A percentile compares a stretch with the other conserved stretches of the same genome.
These are phyloP conservation scores for Dyspetes luteomarginatus DNA, from an alignment of 2,888 invertebrate genomes.

Conservation along the genomic window DNA sequence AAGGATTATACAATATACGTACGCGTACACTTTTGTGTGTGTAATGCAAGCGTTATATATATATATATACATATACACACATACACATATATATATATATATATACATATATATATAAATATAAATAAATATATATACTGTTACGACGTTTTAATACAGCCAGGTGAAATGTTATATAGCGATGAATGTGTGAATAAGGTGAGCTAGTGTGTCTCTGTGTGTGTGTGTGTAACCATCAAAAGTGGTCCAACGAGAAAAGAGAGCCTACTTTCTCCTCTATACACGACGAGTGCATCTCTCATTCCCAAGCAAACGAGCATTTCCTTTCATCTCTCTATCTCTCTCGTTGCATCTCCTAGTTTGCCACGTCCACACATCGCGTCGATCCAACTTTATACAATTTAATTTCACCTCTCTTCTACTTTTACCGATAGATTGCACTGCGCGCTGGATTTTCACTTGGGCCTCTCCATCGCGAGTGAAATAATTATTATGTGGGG, in stretches of 20 bases:
- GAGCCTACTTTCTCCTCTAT: constrained; percentile 71
- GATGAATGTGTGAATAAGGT: constrained; percentile 22
- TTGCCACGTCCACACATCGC: constrained; percentile 44
- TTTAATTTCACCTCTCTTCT: constrained; percentile 69
- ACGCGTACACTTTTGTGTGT: too few relatives aligned
- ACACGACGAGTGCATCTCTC: constrained; percentile 57
- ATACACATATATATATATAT: too few relatives aligned
- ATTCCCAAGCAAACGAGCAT: constrained; percentile 27
- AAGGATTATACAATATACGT: constrained; percentile 34
- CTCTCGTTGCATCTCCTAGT: constrained; percentile 40
- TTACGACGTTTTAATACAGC: constrained; percentile 44
- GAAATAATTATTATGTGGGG: constrained; percentile 40
- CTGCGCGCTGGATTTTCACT: neutral
- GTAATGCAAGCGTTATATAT: neutral
- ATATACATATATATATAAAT: too few relatives aligned
- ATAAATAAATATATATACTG: too few relatives aligned
- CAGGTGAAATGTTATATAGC: constrained; percentile 41
- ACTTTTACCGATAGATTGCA: constrained; percentile 49
- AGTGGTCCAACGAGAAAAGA: constrained; percentile 70
- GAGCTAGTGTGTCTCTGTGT: constrained; percentile 15
- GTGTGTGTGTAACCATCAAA: constrained; percentile 51
- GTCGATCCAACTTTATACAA: constrained; percentile 63
- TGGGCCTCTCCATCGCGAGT: neutral
- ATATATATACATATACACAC: too few relatives aligned
- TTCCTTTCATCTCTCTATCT: constrained; percentile 40